phyloP scores from a whole-genome alignment of 2,888 invertebrate species.

The Balanococcus diminutus region DNA sequence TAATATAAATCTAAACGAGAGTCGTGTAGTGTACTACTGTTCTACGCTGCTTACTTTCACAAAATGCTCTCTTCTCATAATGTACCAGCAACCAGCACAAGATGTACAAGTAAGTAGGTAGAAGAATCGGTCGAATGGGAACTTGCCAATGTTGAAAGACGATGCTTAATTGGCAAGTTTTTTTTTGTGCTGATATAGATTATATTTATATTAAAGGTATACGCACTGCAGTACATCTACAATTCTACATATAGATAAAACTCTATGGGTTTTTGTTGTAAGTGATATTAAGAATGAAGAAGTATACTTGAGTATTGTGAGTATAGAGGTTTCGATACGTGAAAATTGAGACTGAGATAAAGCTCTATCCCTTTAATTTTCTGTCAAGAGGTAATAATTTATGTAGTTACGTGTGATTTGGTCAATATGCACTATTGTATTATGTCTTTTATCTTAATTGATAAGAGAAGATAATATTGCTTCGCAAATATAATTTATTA shows the following conservation, averaged over 20 bases:
- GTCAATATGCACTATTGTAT: not conserved
- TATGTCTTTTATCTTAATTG: not conserved
- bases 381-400: not conserved
- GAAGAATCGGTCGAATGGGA: constrained; percentile 5
- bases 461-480: not conserved
- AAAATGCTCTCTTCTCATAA: not conserved
- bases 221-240: no score
- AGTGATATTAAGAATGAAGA: no score
- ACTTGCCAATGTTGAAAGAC: constrained; percentile 2
- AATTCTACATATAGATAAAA: not conserved
- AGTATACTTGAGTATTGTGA: not conserved
- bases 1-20: not conserved
- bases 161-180: constrained; percentile 22
- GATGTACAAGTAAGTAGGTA: not conserved
- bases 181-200: not conserved
- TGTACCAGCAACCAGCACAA: not conserved
- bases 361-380: not conserved
- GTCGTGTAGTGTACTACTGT: no score
- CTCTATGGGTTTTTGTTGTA: not conserved
- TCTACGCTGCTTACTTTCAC: not conserved
- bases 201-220: not conserved
- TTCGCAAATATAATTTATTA: not conserved
- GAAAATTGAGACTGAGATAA: not conserved
- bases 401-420: not conserved
- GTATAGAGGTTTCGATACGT: not conserved